Conservation (phyloP, 2,113 vertebrate genomes). For the Gobius niger region DNA sequence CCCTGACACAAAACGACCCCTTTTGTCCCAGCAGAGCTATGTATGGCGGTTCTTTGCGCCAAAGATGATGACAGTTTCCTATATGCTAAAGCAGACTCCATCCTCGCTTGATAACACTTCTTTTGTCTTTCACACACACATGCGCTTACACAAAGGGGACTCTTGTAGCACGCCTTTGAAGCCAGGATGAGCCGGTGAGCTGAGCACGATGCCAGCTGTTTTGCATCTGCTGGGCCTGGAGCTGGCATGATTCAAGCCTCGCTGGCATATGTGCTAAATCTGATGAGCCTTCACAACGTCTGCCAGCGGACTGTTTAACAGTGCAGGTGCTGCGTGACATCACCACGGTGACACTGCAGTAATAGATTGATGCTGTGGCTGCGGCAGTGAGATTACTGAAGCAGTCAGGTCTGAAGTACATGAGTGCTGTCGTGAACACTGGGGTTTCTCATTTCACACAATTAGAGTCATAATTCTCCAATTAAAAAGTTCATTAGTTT, state of each 20-base stretch:
- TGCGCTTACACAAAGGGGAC: conserved; percentile 40
- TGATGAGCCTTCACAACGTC: conserved; percentile 48
- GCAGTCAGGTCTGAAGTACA: conserved; percentile 59
- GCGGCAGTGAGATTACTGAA: conserved; percentile 59
- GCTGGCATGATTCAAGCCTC: conserved; percentile 48
- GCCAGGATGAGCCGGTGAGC: conserved; percentile 57
- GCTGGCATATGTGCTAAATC: conserved; percentile 57
- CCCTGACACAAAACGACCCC: conserved; percentile 13
- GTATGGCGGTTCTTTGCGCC: conserved; percentile 22
- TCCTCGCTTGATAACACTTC: neutral
- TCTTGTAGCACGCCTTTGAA: conserved; percentile 52
- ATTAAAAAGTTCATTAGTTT: neutral
- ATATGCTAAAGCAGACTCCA: conserved; percentile 22
- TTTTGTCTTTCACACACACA: conserved; percentile 17
- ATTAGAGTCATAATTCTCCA: neutral
- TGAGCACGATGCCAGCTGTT: conserved; percentile 67
- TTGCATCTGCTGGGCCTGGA: conserved; percentile 64
- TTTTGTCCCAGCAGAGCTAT: conserved; percentile 12
- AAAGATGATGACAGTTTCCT: conserved; percentile 15
- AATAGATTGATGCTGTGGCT: conserved; percentile 61
- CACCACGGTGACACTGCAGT: conserved; percentile 60
- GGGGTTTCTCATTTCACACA: conserved; percentile 32
- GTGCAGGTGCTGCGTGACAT: conserved; percentile 65
- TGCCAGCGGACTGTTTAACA: conserved; percentile 56
- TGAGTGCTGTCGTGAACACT: conserved; percentile 27